phyloP scores from a whole-genome alignment of 2,797 vertebrate genomes.

The Phoxinus dragarum region DNA sequence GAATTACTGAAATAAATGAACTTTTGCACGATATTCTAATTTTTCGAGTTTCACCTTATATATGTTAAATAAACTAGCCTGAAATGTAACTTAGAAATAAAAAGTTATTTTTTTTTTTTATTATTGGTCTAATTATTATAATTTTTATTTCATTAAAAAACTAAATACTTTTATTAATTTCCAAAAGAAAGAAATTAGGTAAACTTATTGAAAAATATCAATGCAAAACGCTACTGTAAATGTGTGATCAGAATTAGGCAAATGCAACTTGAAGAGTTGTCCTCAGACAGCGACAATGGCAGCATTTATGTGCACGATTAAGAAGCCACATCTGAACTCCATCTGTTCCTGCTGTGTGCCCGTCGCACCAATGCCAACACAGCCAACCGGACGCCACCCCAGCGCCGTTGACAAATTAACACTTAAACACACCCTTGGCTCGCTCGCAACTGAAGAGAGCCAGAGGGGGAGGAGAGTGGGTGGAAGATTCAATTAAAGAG shows the following conservation, averaged over 20 bases:
- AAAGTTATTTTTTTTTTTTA: neutral
- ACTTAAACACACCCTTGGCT: constrained; percentile 56
- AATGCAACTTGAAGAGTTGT: constrained; percentile 35
- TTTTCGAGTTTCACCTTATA: too few relatives aligned
- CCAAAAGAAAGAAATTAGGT: constrained; percentile 1
- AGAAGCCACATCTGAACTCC: constrained; percentile 64
- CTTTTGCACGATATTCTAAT: too few relatives aligned
- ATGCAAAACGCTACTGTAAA: constrained; percentile 1
- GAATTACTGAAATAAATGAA: too few relatives aligned
- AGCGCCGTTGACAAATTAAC: constrained; percentile 62
- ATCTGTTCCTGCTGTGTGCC: constrained; percentile 70
- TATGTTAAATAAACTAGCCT: too few relatives aligned
- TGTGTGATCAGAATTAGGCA: constrained; percentile 40
- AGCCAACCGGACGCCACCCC: constrained; percentile 41
- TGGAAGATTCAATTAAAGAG: constrained; percentile 45
- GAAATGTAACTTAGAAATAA: too few relatives aligned
- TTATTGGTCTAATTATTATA: too few relatives aligned
- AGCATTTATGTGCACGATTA: constrained; percentile 64
- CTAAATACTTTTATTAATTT: neutral
- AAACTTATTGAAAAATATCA: neutral
- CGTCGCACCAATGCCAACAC: constrained; percentile 31
- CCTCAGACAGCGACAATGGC: constrained; percentile 48
- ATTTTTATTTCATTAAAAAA: neutral
- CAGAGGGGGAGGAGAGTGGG: constrained; percentile 30
- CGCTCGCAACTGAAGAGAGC: constrained; percentile 26